Evolutionary conservation across 2,888 invertebrate genomes (phyloP), one percentile per base, ranked within the genome.

Genomic region (Drosophila crucigera): DNA sequence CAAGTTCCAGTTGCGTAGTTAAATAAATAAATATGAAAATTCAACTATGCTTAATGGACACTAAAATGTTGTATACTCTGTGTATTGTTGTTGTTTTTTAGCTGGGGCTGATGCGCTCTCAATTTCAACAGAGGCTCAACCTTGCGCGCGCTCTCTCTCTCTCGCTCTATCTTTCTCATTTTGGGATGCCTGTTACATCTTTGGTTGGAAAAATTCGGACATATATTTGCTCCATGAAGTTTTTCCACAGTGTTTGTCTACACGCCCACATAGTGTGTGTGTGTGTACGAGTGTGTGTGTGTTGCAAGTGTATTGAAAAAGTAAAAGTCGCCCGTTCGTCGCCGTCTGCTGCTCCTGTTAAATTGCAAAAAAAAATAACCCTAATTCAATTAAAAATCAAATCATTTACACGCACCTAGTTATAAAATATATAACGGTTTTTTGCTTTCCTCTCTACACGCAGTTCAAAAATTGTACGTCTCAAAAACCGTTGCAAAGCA

Each of bases 181-280:
- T 52, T 43, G 72, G 64, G 73, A 65, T 80, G 80, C 82, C 80
- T 80, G 80, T 89, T 84, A 84, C 84, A 84, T 84, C 84, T 84
- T 89, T 85, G 84, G 83, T 84, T 84, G 89, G 89, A 84, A 84
- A 88, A 89, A 73, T 73, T 79, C 49, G 66, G 82, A 75, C 64
- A 71, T 78, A 52, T 59, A 73, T 81, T 77, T 78, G 78, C 78
- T 76, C 71, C 76, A 72, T 77, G 76, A 84, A 86, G 85, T 88
- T 88, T 80, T 89, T 81, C 81, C 88, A 78, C 88, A 80, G 78
- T 89, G 90, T 88, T 84, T 86, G 85, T 87, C 90, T 86, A 89
- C 85, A 86, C 85, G 85, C 85, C 85, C 85, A 86, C 85, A 82
- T 84, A 75, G 80, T 66, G 72, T 67, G 60, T 70, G 74, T 41